phyloP scores from a whole-genome alignment of 1,140 invertebrate genomes.

The Leptoteleia sp. region DNA sequence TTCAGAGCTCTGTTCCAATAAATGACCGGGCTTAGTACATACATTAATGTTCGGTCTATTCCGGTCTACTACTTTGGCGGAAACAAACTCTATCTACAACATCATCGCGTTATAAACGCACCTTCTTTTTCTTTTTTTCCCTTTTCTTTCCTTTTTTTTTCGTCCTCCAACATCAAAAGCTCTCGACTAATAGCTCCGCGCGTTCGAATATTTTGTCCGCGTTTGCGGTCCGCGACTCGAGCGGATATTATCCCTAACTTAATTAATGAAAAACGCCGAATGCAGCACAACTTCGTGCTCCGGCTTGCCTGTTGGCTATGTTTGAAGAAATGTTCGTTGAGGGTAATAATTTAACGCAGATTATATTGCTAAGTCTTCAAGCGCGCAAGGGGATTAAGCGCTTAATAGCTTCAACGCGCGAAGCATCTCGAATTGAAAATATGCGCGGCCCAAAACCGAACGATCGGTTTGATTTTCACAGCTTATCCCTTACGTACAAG shows the following conservation, averaged over 20 bases:
- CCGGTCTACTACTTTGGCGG: conserved; percentile 28
- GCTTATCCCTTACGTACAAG: too few relatives aligned
- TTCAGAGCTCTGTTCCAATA: conserved; percentile 52
- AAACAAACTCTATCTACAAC: conserved; percentile 43
- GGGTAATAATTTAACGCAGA: conserved; percentile 27
- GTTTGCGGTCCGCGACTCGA: not conserved
- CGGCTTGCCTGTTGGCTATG: not conserved
- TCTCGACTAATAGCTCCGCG: conserved; percentile 4
- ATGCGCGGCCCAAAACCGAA: conserved; percentile 11
- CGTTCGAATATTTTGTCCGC: conserved; percentile 7
- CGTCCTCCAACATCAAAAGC: conserved; percentile 10
- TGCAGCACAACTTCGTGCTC: not conserved
- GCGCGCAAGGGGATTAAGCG: conserved; percentile 17
- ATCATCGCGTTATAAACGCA: conserved; percentile 25
- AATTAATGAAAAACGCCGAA: conserved; percentile 10
- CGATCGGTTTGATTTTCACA: conserved; percentile 29
- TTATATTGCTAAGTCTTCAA: conserved; percentile 36
- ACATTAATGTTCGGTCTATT: conserved; percentile 53
- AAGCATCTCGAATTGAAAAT: conserved; percentile 21
- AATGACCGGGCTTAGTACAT: conserved; percentile 53
- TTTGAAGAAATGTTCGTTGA: conserved; percentile 7
- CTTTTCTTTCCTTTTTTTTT: too few relatives aligned
- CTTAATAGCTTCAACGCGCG: conserved; percentile 28
- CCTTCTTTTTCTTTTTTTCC: too few relatives aligned
- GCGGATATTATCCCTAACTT: not conserved